Base-by-base conservation (phyloP, 2,797 vertebrate genomes). In the Aeoliscus strigatus region DNA sequence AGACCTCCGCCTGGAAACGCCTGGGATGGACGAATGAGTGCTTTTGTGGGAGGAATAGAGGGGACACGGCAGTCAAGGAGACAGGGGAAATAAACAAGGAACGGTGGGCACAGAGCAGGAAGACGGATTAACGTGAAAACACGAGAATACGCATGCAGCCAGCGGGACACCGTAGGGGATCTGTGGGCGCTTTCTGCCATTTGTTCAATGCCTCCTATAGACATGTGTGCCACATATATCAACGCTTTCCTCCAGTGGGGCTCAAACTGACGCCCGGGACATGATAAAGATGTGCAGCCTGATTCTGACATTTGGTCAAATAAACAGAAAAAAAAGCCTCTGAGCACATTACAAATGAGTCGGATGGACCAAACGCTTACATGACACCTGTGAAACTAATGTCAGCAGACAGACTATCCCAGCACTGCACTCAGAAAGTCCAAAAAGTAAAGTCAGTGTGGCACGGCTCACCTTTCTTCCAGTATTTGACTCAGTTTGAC, bases 1-100 rank as follows among this genome's bases (percentile, higher is more conserved):
- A 32, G 60, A 45, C 66, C 68, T 80, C 73, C 29, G 24, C 67
- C 59, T 76, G 66, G 73, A 74, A 72, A 62, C 16, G 9, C 39
- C 57, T n/a, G 44, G 52, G 59, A 50, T 27, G 18, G 42, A 52
- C 60, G 16, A 73, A 76, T 70, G 60, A 65, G 18, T 9, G 54
- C 60, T 66, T 77, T 75, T 72, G 68, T 69, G 26, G 23, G 43
- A 17, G 27, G 26, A 43, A 60, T 59, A 48, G 39, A 8, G n/a
- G 37, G 56, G 33, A 21, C 37, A 28, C 9, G 17, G 47, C 37
- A 32, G 60, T 77, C 60, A 70, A 65, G 52, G 36, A 47, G 50
- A 51, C 57, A 45, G 47, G 49, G 61, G 65, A 58, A 62, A 57
- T 62, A 61, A 79, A 77, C 63, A 60, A 28, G 44, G 31, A 45